phyloP scores from a whole-genome alignment of 2,113 vertebrate genomes.

The Clarias gariepinus region DNA sequence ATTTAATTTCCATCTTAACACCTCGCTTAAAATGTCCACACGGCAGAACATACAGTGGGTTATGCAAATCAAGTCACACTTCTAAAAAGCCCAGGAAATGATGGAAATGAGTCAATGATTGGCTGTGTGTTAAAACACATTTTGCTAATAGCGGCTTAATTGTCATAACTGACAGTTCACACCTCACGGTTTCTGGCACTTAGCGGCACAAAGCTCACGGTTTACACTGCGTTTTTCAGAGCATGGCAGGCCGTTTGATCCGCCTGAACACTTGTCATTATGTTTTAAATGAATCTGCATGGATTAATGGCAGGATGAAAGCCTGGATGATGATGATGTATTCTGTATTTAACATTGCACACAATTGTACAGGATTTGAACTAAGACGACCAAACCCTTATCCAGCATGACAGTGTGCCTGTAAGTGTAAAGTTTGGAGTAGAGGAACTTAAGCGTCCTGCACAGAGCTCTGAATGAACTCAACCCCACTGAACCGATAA shows the following conservation, averaged over 20 bases:
- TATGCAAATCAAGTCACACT: slow-evolving; percentile 34
- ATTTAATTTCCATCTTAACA: slow-evolving; percentile 43
- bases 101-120: not conserved
- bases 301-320: not conserved
- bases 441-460: not conserved
- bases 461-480: not conserved
- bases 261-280: not conserved
- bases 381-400: not conserved
- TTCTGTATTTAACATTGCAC: not conserved
- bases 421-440: not conserved
- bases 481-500: not conserved
- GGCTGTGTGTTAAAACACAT: slow-evolving; percentile 24
- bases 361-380: not conserved
- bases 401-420: not conserved
- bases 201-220: not conserved
- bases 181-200: not conserved
- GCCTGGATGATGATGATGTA: not conserved
- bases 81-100: not conserved
- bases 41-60: not conserved
- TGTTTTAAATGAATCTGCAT: not conserved
- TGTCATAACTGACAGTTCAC: slow-evolving; percentile 20
- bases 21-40: slow-evolving; percentile 7
- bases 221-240: not conserved
- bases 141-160: slow-evolving; percentile 35
- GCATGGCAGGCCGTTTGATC: not conserved